phyloP scores from a whole-genome alignment of 2,113 vertebrate species.

The Lophura nycthemera region DNA sequence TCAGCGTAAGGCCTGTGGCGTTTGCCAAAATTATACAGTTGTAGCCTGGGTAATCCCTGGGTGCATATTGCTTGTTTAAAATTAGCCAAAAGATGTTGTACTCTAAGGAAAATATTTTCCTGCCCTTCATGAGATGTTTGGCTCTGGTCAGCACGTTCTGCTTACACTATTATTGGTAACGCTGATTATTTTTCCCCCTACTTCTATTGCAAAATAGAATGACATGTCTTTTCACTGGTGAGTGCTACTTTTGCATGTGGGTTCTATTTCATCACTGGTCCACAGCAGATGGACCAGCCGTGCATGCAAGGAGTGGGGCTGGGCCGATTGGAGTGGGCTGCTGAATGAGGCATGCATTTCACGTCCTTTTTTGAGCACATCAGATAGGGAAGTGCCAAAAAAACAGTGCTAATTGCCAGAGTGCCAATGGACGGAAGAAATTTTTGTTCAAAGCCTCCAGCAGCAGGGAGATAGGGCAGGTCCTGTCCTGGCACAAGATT shows the following conservation, averaged over 20 bases:
- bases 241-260: slow-evolving; percentile 18
- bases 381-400: not conserved
- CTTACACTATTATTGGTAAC: slow-evolving; percentile 4
- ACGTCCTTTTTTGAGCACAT: not conserved
- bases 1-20: not conserved
- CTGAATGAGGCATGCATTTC: not conserved
- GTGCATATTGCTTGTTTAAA: slow-evolving; percentile 21
- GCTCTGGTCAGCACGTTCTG: not conserved
- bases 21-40: not conserved
- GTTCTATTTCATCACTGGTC: slow-evolving; percentile 26
- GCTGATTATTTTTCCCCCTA: not conserved
- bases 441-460: not conserved
- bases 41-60: not conserved
- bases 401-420: not conserved
- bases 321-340: not conserved
- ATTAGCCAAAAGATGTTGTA: slow-evolving; percentile 6
- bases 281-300: not conserved
- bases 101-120: not conserved
- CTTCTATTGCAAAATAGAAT: slow-evolving; percentile 5
- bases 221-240: not conserved
- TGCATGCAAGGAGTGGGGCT: not conserved
- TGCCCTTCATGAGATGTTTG: not conserved
- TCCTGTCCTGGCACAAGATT: slow-evolving; percentile 14
- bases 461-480: not conserved
- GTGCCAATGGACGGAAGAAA: not conserved